These are phyloP conservation scores for Melikaiella ostensackeni DNA, from an alignment of 2,888 invertebrate genomes.

Conservation along the genomic window DNA sequence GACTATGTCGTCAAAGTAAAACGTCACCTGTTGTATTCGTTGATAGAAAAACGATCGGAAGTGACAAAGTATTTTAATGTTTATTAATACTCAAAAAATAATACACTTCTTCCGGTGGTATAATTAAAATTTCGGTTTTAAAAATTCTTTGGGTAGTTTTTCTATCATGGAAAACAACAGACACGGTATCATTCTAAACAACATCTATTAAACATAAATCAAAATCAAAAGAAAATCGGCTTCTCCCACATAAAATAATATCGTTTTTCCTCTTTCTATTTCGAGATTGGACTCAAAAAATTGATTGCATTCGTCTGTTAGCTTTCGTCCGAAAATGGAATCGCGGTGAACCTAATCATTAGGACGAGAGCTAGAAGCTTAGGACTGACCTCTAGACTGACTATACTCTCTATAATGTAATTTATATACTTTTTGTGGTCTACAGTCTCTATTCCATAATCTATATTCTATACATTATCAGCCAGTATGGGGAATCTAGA, in stretches of 20 bases:
- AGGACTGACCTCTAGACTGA: background rate
- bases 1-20: too few relatives aligned
- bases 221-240: conserved; percentile 1
- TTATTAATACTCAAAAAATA: too few relatives aligned
- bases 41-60: too few relatives aligned
- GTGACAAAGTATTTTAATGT: too few relatives aligned
- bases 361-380: conserved; percentile 44
- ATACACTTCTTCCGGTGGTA: too few relatives aligned
- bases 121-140: too few relatives aligned
- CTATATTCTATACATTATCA: conserved; percentile 13
- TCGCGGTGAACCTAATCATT: conserved; percentile 70
- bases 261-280: conserved; percentile 16
- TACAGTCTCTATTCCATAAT: background rate
- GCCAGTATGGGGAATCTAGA: conserved; percentile 17
- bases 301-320: conserved; percentile 74
- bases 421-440: background rate
- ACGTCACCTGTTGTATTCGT: too few relatives aligned
- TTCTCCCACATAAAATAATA: background rate
- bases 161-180: too few relatives aligned
- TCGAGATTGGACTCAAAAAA: conserved; percentile 53
- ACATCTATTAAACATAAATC: conserved; percentile 10
- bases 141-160: too few relatives aligned
- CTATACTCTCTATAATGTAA: conserved; percentile 11
- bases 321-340: conserved; percentile 68
- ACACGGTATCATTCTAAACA: too few relatives aligned